Percentiles rank a stretch among this genome's conserved stretches.
Conservation (phyloP, 2,888 invertebrate genomes). For the Pammene aurita region DNA sequence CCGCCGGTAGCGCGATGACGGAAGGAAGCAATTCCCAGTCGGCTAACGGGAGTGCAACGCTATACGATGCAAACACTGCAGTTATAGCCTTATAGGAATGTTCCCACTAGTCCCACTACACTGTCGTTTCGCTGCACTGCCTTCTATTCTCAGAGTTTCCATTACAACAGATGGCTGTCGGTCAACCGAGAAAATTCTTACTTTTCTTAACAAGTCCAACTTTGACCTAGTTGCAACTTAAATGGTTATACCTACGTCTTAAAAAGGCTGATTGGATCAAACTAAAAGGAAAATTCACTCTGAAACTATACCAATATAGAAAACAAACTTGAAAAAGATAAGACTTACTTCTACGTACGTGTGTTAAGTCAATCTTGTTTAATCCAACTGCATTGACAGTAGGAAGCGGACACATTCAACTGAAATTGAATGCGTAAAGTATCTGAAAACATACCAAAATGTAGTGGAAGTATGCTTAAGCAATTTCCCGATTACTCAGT, state of each 20-base stretch:
- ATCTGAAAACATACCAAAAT: constrained; percentile 21
- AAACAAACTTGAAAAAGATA: too few relatives aligned
- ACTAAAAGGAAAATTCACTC: too few relatives aligned
- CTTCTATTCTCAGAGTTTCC: constrained; percentile 22
- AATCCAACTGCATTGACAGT: background rate
- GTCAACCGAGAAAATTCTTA: background rate
- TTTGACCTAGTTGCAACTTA: background rate
- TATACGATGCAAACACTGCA: constrained; percentile 34
- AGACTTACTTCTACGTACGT: too few relatives aligned
- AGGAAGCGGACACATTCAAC: background rate
- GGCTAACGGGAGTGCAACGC: constrained; percentile 64
- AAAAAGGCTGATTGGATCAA: too few relatives aligned
- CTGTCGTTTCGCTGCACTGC: constrained; percentile 6
- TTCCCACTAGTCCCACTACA: constrained; percentile 21
- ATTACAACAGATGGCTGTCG: constrained; percentile 5
- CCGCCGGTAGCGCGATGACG: constrained; percentile 60
- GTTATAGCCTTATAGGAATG: constrained; percentile 31
- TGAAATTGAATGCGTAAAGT: constrained; percentile 11
- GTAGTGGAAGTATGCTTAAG: constrained; percentile 15
- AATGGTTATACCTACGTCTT: too few relatives aligned
- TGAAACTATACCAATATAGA: too few relatives aligned
- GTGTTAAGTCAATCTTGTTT: too few relatives aligned
- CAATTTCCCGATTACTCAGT: constrained; percentile 28
- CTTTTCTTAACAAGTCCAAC: background rate
- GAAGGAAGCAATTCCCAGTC: constrained; percentile 79